These are phyloP conservation scores for Dione juno DNA, from an alignment of 2,888 invertebrate species.

Conservation along the genomic window DNA sequence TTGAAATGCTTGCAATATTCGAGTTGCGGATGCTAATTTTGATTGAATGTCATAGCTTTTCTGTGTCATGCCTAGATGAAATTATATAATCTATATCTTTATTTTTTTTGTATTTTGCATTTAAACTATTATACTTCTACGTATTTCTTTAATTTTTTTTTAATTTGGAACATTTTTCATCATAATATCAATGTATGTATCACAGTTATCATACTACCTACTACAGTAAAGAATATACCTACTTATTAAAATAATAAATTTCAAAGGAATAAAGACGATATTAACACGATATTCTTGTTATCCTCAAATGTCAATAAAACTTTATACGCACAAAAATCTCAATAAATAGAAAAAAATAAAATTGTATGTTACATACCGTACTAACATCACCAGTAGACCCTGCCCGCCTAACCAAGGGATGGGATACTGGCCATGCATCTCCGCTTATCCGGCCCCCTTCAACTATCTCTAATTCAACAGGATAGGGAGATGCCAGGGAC, in stretches of 20 bases:
- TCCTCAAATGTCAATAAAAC: too few relatives aligned
- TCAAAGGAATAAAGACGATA: too few relatives aligned
- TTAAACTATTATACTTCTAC: too few relatives aligned
- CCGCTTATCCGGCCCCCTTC: slow-evolving; percentile 71
- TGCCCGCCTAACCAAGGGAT: slow-evolving; percentile 91
- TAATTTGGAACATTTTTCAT: too few relatives aligned
- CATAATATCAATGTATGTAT: too few relatives aligned
- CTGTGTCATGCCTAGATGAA: background rate
- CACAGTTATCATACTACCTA: too few relatives aligned
- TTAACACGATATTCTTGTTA: too few relatives aligned
- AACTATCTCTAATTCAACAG: slow-evolving; percentile 90
- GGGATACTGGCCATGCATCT: slow-evolving; percentile 84
- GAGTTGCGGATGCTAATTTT: slow-evolving; percentile 18
- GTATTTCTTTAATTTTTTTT: too few relatives aligned
- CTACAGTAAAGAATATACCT: too few relatives aligned
- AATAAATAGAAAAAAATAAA: background rate
- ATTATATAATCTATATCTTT: too few relatives aligned
- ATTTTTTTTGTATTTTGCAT: too few relatives aligned
- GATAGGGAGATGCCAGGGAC: slow-evolving; percentile 95
- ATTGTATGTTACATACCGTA: slow-evolving; percentile 72
- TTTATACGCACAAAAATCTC: background rate
- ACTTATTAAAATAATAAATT: too few relatives aligned
- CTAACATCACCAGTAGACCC: slow-evolving; percentile 89
- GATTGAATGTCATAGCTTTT: background rate
- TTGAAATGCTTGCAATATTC: slow-evolving; percentile 16